Evolutionary conservation across 2,113 vertebrate genomes (phyloP), one percentile per base, ranked within the genome.

Genomic region (Patagioenas fasciata): DNA sequence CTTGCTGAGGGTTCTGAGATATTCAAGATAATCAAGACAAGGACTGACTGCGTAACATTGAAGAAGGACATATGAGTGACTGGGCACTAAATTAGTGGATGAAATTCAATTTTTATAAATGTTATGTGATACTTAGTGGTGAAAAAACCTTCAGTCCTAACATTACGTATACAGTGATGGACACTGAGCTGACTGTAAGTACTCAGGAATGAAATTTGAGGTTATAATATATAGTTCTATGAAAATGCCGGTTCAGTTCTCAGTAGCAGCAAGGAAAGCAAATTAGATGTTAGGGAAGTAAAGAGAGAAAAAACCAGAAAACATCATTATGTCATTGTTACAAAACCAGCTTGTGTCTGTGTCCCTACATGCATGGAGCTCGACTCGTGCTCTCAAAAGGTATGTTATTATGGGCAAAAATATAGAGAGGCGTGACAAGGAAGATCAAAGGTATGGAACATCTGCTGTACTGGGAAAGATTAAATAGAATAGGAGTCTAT

Each of bases 361-460:
- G 6, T 81, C 81, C 66, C 38, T 79, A 87, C 91, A 58, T 4
- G 7, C 53, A 44, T 44, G 48, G 58, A 89, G 44, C 23, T 90
- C 58, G 73, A 62, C 57, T 79, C 21, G 42, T 66, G 17, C 17
- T 75, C 24, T 72, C 36, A 42, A 94, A 90, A 93, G 40, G 31
- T 91, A 10, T 65, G 54, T 85, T 91, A 75, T 85, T 90, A 82
- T 62, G 62, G 70, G 50, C 50, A 83, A 56, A 94, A 62, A 53
- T 61, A 32, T 3, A 80, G 58, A 67, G 62, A 91, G 44, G 66
- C 3, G 1, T 89, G 85, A 91, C 90, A 69, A 65, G 78, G 29
- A 72, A 88, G 81, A 93, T 93, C 90, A 93, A 90, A 96, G 71
- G n/a, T 82, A n/a, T 66, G 62, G 88, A 95, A 74, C 85, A 80